Evolutionary conservation across 2,113 vertebrate genomes (phyloP), one percentile per base, ranked within the genome.

Genomic region (Patagioenas fasciata): DNA sequence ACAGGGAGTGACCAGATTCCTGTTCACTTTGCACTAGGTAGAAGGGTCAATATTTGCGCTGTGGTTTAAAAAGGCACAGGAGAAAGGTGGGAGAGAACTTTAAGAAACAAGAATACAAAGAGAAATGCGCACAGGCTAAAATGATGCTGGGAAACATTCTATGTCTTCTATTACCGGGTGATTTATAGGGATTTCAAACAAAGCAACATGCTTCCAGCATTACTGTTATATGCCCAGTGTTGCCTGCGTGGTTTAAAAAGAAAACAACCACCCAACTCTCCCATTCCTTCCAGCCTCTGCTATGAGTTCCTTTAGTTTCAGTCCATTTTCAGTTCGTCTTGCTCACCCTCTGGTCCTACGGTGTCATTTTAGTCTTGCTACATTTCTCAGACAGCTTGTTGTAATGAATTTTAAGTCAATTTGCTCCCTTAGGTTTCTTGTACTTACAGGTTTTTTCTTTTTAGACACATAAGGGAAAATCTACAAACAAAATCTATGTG

Each of bases 31-130:
- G 31, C 74, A 57, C 58, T 19, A 79, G 81, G 91, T 1, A 2
- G 93, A 91, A 96, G 91, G 81, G 91, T 96, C 95, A 97, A 95
- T 94, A 96, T 97, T 97, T 97, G 91, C 77, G 53, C 73, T 91
- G 81, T 6, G 34, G 56, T 93, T 96, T 94, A 87, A 96, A 96
- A 92, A 92, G 23, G 91, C 67, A 28, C 31, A 83, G 12, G 65
- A 89, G 69, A 92, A 77, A 85, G 89, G 48, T 91, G 94, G 78
- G 53, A 80, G 75, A 87, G 71, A 93, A 71, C 91, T 88, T 91
- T 66, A 80, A 85, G 92, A 88, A 92, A 83, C 51, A 62, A 71
- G 86, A 91, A 87, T 42, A 95, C 86, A 86, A 85, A 94, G 48
- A 85, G 51, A 88, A 96, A 80, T n/a, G 40, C 71, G 77, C 1